Base-by-base conservation (phyloP, 2,888 invertebrate genomes). In the Cylloceria caligata region DNA sequence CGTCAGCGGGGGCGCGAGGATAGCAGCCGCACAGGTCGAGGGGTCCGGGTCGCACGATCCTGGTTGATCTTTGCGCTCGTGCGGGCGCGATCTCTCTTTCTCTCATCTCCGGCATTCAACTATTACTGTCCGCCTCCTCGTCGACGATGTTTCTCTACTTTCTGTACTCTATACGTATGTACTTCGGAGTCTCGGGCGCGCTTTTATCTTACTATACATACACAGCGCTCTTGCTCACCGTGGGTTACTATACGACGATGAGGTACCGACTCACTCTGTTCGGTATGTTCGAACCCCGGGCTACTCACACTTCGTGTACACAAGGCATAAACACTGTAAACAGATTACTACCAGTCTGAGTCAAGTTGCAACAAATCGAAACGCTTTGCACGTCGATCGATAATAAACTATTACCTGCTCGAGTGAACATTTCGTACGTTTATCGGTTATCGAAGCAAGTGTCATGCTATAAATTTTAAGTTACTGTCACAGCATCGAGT, bases 41-140 rank as follows among this genome's bases (percentile, higher is more conserved):
- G 91, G 91, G 91, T 91, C 92, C 92, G 91, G 91, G 92, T 92
- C 92, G 90, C 91, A 92, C 91, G 92, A 92, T 92, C 92, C 92
- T 92, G 92, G 88, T 92, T 92, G 92, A 92, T 91, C 92, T 92
- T 91, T 92, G 91, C 91, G 91, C 91, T 92, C 92, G 91, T 91
- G 91, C 92, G 91, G 91, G 90, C 90, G 90, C 88, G 89, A 86
- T 88, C 88, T 87, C 87, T 86, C 83, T 73, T 52, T 47, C 21
- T 69, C 78, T 72, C 65, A 42, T 64, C 16, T 47, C 47, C 64
- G 19, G 24, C 42, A 30, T 55, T 13, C 57, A 21, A 24, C 67
- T 57, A 19, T 30, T 47, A 68, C 45, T 65, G 30, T 55, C 21
- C 36, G 62, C 76, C 39, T 60, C 65, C 49, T 57, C 65, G 9